Percentiles rank a stretch among this genome's conserved stretches.
Evolutionary conservation across 1,140 invertebrate species (phyloP).

Genomic region (Achatina immaculata): DNA sequence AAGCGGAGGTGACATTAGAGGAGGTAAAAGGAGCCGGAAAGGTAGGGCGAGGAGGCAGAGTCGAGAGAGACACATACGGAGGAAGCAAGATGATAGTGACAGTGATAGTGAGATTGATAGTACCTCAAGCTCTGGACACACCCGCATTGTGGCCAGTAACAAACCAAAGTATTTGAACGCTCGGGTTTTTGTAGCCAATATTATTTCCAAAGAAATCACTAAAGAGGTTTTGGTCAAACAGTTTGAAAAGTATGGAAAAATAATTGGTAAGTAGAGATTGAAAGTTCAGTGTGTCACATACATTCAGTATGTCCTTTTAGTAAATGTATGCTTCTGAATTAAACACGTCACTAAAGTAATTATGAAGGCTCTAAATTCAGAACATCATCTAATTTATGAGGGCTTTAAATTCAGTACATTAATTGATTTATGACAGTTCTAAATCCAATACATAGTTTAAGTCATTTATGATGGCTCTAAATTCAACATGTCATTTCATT

Average conservation of each 20-base stretch:
- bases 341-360: too few species aligned
- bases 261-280: constrained; percentile 21
- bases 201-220: constrained; percentile 23
- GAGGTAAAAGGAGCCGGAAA: neutral
- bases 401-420: too few species aligned
- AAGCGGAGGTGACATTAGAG: neutral
- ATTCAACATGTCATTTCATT: too few species aligned
- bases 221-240: constrained; percentile 32
- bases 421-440: too few species aligned
- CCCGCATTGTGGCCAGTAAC: constrained; percentile 21
- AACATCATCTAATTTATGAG: too few species aligned
- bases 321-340: too few species aligned
- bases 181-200: constrained; percentile 30
- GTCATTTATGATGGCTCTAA: too few species aligned
- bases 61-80: neutral
- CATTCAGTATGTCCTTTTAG: too few species aligned
- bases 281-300: too few species aligned
- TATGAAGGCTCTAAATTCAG: too few species aligned
- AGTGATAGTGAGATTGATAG: constrained; percentile 7
- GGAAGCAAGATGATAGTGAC: neutral
- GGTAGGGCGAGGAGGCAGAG: neutral
- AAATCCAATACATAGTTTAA: too few species aligned
- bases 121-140: too few species aligned
- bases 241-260: constrained; percentile 36
- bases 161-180: constrained; percentile 31